phyloP scores from a whole-genome alignment of 2,113 vertebrate genomes.

The Prolemur simus region DNA sequence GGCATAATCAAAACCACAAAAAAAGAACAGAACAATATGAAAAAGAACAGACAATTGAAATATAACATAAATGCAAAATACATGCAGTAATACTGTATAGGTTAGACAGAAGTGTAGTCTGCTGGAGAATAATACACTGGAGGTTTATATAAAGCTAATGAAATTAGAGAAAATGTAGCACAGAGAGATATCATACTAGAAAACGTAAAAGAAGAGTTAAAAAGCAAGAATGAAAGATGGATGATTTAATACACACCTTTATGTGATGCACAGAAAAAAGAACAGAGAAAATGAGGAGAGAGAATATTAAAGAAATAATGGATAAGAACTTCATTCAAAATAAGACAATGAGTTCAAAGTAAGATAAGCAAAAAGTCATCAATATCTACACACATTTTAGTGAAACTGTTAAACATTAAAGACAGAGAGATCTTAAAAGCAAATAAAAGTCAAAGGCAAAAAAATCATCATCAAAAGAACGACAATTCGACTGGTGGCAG shows the following conservation, averaged over 20 bases:
- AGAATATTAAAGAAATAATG: neutral
- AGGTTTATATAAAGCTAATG: neutral
- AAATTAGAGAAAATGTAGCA: neutral
- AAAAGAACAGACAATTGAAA: neutral
- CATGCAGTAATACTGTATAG: neutral
- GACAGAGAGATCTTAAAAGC: neutral
- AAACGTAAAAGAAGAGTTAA: neutral
- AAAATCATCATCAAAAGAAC: neutral
- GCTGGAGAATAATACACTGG: neutral
- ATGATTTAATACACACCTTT: neutral
- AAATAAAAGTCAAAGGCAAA: neutral
- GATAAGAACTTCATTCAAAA: neutral
- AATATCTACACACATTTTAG: neutral
- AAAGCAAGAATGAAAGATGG: neutral
- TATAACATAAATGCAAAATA: neutral
- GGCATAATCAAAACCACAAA: neutral
- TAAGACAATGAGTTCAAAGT: neutral
- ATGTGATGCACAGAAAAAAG: neutral
- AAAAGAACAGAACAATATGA: neutral
- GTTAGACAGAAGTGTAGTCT: neutral
- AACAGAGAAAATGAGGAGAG: neutral
- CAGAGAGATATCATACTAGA: neutral
- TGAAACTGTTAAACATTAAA: neutral
- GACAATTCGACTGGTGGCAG: neutral
- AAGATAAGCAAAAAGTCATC: neutral